A percentile compares a stretch with the other conserved stretches of the same genome.
Conservation (phyloP, 2,113 vertebrate species). For the Burhinus bistriatus region DNA sequence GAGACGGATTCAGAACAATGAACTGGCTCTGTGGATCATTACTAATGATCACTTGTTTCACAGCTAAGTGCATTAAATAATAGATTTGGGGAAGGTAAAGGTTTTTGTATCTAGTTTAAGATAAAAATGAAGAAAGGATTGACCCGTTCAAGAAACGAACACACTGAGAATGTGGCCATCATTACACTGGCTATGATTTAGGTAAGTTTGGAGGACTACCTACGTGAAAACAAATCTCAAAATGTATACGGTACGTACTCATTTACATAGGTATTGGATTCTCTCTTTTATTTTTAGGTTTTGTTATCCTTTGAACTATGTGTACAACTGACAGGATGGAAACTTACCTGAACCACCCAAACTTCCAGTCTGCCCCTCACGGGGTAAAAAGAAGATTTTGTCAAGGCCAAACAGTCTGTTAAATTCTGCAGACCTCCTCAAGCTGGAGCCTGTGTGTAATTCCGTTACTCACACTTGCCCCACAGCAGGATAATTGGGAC, state of each 20-base stretch:
- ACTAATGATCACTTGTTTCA: background rate
- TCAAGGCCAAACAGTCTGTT: background rate
- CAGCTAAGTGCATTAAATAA: background rate
- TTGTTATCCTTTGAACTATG: background rate
- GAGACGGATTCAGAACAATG: background rate
- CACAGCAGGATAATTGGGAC: background rate
- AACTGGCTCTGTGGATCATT: background rate
- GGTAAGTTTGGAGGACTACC: background rate
- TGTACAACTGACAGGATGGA: background rate
- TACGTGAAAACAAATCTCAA: background rate
- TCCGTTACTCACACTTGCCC: background rate
- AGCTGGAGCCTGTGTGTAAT: background rate
- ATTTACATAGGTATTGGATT: background rate
- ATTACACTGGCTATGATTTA: background rate
- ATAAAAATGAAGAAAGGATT: background rate
- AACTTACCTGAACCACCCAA: background rate
- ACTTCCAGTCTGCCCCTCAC: background rate
- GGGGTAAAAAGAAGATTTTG: background rate
- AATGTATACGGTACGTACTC: background rate
- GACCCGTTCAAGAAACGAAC: background rate
- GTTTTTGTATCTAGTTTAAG: background rate
- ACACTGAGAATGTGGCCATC: background rate
- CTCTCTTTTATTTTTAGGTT: background rate
- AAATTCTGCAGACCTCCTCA: background rate
- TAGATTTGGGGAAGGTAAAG: background rate